Percentiles rank a stretch among this genome's conserved stretches.
These are phyloP conservation scores for Dicrurus megarhynchus DNA, from an alignment of 2,113 vertebrate genomes.

Conservation along the genomic window DNA sequence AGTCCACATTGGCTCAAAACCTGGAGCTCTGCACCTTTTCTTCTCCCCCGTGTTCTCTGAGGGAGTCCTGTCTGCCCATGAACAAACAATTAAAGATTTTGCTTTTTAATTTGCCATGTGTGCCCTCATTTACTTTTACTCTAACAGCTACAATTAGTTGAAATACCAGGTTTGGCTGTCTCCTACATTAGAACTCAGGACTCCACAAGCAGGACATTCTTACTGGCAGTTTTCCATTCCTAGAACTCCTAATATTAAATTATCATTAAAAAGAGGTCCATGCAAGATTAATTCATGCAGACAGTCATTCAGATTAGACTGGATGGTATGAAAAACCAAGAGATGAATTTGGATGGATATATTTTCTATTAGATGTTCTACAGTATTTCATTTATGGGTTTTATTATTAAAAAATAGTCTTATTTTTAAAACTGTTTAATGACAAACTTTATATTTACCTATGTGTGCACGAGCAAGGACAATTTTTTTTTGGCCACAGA, in stretches of 20 bases:
- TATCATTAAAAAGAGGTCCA: neutral
- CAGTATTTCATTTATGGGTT: neutral
- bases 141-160: neutral
- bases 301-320: neutral
- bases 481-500: neutral
- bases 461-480: accelerated
- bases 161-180: neutral
- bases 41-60: neutral
- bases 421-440: neutral
- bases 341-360: neutral
- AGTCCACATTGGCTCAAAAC: neutral
- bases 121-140: neutral
- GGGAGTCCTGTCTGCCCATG: neutral
- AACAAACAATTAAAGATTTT: neutral
- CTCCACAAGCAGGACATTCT: neutral
- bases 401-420: neutral
- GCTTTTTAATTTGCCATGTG: neutral
- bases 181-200: neutral
- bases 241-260: neutral
- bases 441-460: neutral
- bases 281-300: neutral
- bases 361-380: neutral
- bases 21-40: neutral
- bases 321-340: neutral
- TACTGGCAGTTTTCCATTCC: neutral